phyloP scores from a whole-genome alignment of 2,888 invertebrate species.

The Lamellibrachia satsuma region DNA sequence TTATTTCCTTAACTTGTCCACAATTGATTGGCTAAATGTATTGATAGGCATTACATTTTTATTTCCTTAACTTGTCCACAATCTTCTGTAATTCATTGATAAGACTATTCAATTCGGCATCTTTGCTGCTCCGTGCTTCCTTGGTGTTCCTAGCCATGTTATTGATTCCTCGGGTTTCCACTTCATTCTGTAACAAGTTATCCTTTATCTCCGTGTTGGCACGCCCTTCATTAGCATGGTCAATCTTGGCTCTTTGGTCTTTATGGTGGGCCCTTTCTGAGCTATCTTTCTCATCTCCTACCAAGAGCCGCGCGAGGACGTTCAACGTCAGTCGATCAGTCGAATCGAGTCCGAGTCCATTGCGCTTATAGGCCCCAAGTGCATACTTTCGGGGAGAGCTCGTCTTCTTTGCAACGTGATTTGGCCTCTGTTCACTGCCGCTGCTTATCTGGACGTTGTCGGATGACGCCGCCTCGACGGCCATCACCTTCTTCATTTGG shows the following conservation, averaged over 20 bases:
- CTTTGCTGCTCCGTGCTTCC: neutral
- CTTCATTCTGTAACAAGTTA: neutral
- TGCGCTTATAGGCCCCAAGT: neutral
- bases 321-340: neutral
- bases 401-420: neutral
- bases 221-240: neutral
- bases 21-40: no score
- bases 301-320: neutral
- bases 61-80: neutral
- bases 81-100: neutral
- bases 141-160: neutral
- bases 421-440: neutral
- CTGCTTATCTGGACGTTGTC: constrained; percentile 28
- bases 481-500: constrained; percentile 26
- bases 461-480: constrained; percentile 23
- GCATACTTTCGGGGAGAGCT: neutral
- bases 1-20: neutral
- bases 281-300: neutral
- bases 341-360: neutral
- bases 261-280: neutral
- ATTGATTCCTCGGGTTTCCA: neutral
- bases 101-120: neutral
- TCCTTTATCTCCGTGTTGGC: neutral
- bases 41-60: neutral
- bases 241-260: neutral